These are phyloP conservation scores for Puma concolor DNA, from an alignment of 2,113 vertebrate species.

Conservation along the genomic window DNA sequence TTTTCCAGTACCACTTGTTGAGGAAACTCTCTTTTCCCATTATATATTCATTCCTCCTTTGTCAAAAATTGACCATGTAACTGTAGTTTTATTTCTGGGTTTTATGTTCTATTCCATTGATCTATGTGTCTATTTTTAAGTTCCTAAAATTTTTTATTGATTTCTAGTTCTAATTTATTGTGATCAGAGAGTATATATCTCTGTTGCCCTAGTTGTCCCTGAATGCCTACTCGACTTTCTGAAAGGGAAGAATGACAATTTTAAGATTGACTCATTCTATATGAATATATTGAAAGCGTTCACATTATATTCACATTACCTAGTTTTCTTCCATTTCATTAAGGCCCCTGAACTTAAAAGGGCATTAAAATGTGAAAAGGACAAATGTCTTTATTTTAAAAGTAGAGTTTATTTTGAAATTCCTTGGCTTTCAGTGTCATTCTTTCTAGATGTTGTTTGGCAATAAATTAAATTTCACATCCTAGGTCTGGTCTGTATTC, in stretches of 20 bases:
- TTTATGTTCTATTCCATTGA: background rate
- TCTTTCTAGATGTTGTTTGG: background rate
- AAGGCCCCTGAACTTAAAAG: background rate
- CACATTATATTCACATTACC: background rate
- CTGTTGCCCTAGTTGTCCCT: accelerated
- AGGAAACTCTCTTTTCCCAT: background rate
- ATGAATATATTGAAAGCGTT: background rate
- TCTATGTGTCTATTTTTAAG: background rate
- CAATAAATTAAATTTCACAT: background rate
- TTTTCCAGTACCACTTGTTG: background rate
- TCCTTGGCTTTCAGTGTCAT: background rate
- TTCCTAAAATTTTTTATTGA: background rate
- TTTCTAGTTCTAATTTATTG: background rate
- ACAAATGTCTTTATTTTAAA: background rate
- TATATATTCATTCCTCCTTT: background rate
- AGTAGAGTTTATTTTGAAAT: background rate
- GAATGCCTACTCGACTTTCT: background rate
- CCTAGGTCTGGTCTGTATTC: background rate
- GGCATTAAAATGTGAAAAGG: background rate
- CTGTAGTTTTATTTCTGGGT: background rate
- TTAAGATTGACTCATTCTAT: background rate
- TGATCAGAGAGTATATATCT: background rate
- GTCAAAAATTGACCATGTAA: background rate
- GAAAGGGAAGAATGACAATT: background rate
- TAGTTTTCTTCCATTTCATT: background rate